Evolutionary conservation across 2,888 invertebrate genomes (phyloP).

Genomic region (Meandrusa payeni): DNA sequence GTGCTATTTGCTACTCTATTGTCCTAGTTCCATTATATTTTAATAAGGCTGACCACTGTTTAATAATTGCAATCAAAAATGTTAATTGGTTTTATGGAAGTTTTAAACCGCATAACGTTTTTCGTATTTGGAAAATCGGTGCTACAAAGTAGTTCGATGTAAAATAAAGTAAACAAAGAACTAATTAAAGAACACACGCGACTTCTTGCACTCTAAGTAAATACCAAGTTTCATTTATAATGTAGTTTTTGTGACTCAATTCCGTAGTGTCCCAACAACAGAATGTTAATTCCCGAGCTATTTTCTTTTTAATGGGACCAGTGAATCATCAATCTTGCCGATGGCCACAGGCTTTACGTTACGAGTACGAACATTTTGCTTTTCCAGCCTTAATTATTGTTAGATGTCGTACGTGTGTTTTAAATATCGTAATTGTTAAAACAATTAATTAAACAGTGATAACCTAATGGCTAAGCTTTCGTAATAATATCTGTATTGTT

Average conservation of each 20-base stretch:
- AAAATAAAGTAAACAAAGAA: constrained; percentile 4
- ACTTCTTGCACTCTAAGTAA: constrained; percentile 9
- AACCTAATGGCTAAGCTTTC: too few relatives aligned
- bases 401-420: too few relatives aligned
- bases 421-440: constrained; percentile 3
- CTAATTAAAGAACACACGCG: constrained; percentile 11
- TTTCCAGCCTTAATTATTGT: constrained; percentile 8
- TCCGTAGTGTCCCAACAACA: constrained; percentile 2
- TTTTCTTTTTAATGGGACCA: constrained; percentile 18
- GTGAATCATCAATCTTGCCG: constrained; percentile 16
- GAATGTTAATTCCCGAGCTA: constrained; percentile 13
- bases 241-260: constrained; percentile 10
- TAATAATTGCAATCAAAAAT: too few relatives aligned
- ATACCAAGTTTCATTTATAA: constrained; percentile 3
- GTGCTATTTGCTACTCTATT: neutral
- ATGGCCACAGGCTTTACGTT: constrained; percentile 5
- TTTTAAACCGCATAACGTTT: too few relatives aligned
- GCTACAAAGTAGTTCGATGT: too few relatives aligned
- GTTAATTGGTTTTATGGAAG: too few relatives aligned
- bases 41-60: too few relatives aligned
- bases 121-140: too few relatives aligned
- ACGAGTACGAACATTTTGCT: constrained; percentile 4
- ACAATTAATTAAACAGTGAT: too few relatives aligned
- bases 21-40: too few relatives aligned
- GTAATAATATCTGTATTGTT: too few relatives aligned